Conservation (phyloP, 1,140 invertebrate species). For the Potamilus streckersoni region DNA sequence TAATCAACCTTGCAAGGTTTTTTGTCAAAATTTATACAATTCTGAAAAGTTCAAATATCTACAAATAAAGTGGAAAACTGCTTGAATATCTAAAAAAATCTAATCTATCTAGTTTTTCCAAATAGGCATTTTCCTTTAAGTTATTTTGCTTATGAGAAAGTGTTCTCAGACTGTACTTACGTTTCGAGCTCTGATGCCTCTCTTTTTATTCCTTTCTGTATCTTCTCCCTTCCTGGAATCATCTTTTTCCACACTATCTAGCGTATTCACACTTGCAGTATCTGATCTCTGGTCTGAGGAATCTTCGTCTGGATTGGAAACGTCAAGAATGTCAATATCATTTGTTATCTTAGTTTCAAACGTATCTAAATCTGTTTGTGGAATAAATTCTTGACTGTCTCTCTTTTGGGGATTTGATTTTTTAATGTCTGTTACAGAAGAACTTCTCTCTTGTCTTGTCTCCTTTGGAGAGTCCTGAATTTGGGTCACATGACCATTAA, state of each 20-base stretch:
- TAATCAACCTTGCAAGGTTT: too few relatives aligned
- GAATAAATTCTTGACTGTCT: constrained; percentile 34
- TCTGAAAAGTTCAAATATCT: too few relatives aligned
- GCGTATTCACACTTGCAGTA: constrained; percentile 53
- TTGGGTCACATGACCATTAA: constrained; percentile 53
- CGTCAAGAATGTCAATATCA: constrained; percentile 28
- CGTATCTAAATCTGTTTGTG: constrained; percentile 60
- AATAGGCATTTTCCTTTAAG: too few relatives aligned
- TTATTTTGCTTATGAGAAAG: too few relatives aligned
- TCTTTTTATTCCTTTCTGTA: not conserved
- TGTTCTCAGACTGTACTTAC: constrained; percentile 36
- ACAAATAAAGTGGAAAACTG: too few relatives aligned
- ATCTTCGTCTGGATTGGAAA: constrained; percentile 53
- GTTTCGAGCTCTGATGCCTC: constrained; percentile 43
- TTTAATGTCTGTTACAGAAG: too few relatives aligned
- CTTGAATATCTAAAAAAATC: too few relatives aligned
- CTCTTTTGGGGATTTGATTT: not conserved
- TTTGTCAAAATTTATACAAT: too few relatives aligned
- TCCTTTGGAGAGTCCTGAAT: constrained; percentile 25
- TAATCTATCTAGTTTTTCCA: too few relatives aligned
- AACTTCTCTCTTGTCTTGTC: not conserved
- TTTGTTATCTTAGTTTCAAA: constrained; percentile 52
- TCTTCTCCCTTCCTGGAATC: constrained; percentile 25
- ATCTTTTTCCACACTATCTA: constrained; percentile 49
- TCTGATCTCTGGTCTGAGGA: constrained; percentile 52